These are phyloP conservation scores for Coracias cyanogaster DNA, from an alignment of 2,797 vertebrate genomes.

Conservation along the genomic window DNA sequence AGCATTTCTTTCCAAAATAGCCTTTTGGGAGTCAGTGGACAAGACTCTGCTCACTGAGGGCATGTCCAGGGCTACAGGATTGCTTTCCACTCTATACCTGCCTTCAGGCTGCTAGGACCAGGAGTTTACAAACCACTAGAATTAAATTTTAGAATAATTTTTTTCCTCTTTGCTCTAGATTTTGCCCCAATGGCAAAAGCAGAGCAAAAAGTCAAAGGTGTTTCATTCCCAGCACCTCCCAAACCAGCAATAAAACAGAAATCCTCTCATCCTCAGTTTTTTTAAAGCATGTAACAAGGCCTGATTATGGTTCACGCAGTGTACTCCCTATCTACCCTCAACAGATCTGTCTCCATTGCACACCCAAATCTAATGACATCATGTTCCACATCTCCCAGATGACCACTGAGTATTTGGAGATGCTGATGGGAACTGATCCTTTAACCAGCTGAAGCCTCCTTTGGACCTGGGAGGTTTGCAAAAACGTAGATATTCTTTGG, in stretches of 20 bases:
- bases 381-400: background rate
- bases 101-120: background rate
- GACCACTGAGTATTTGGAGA: rapidly evolving
- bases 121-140: background rate
- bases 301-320: background rate
- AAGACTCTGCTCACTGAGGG: background rate
- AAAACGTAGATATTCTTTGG: background rate
- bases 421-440: background rate
- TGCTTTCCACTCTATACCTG: background rate
- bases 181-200: background rate
- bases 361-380: background rate
- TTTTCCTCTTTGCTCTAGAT: background rate
- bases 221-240: background rate
- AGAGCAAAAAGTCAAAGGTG: background rate
- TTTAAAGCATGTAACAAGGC: background rate
- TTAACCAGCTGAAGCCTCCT: background rate
- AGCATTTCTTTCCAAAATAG: constrained; percentile 35
- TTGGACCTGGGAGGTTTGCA: background rate
- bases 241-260: background rate
- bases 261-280: background rate
- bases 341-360: background rate
- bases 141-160: background rate
- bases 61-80: background rate
- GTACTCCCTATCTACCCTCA: background rate
- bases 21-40: background rate